Conservation (phyloP, 1,140 invertebrate species). For the Carcinoscorpius rotundicauda region DNA sequence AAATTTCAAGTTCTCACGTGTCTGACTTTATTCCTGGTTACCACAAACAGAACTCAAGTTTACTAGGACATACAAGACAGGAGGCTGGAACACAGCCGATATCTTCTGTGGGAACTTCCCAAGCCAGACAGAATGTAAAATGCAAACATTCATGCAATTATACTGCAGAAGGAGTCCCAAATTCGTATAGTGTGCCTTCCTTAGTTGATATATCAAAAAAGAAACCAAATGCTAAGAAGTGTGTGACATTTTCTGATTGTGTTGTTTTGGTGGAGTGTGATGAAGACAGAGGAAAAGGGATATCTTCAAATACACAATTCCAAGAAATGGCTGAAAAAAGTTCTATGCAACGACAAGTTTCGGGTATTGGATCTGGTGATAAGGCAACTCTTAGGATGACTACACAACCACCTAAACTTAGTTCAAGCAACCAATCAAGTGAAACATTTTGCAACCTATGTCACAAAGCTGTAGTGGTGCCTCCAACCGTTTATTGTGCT, state of each 20-base stretch:
- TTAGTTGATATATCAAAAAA: constrained; percentile 14
- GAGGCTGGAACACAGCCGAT: too few species aligned
- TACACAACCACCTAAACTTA: constrained; percentile 24
- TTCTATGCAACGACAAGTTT: constrained; percentile 43
- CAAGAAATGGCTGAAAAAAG: constrained; percentile 61
- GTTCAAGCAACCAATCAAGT: constrained; percentile 12
- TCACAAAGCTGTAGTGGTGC: constrained; percentile 59
- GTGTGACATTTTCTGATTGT: constrained; percentile 85
- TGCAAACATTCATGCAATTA: too few species aligned
- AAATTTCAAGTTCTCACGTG: too few species aligned
- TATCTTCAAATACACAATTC: constrained; percentile 79
- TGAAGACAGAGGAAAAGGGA: constrained; percentile 66
- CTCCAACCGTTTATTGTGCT: constrained; percentile 63
- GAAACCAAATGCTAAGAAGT: constrained; percentile 51
- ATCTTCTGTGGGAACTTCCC: too few species aligned
- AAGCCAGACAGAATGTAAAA: too few species aligned
- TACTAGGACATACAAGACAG: too few species aligned
- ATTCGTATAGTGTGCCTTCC: too few species aligned
- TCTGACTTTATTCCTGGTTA: too few species aligned
- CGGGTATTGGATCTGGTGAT: constrained; percentile 3
- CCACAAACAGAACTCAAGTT: too few species aligned
- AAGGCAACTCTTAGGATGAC: constrained; percentile 9
- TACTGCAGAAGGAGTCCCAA: too few species aligned
- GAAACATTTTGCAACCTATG: constrained; percentile 58
- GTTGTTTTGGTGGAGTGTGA: constrained; percentile 84